Evolutionary conservation across 2,797 vertebrate species (phyloP).

Genomic region (Neosilurus mollespiculum): DNA sequence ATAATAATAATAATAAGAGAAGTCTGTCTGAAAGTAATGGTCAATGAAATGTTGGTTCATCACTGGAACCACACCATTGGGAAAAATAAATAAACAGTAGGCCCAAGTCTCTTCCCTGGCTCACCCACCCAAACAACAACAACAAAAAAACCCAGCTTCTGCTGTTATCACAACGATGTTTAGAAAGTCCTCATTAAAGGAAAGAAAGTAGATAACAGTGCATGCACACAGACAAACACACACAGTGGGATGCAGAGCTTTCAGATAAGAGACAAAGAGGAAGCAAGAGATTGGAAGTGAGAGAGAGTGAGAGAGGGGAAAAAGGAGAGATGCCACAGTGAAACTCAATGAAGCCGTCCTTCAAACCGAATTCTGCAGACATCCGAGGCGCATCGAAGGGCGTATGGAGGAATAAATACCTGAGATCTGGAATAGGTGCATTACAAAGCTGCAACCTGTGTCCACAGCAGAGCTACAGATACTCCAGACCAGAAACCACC

Average conservation of each 20-base stretch:
- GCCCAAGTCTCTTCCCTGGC: constrained; percentile 66
- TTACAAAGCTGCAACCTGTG: constrained; percentile 61
- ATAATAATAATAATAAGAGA: not conserved
- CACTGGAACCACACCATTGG: constrained; percentile 65
- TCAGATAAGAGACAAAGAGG: constrained; percentile 89
- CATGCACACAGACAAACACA: constrained; percentile 45
- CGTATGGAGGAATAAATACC: constrained; percentile 72
- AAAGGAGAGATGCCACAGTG: constrained; percentile 77
- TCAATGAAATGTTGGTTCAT: constrained; percentile 67
- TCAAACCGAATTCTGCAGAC: constrained; percentile 72
- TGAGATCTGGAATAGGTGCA: constrained; percentile 56
- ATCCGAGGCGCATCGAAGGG: constrained; percentile 68
- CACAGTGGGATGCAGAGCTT: constrained; percentile 78
- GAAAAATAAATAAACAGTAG: constrained; percentile 77
- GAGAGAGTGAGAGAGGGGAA: constrained; percentile 47
- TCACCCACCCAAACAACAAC: constrained; percentile 77
- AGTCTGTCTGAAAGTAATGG: constrained; percentile 66
- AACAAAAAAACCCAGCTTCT: constrained; percentile 74
- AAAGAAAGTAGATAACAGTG: constrained; percentile 87
- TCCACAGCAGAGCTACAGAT: constrained; percentile 55
- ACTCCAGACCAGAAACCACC: constrained; percentile 57
- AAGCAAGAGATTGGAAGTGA: constrained; percentile 62
- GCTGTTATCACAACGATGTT: constrained; percentile 86
- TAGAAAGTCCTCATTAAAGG: constrained; percentile 99
- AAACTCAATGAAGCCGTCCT: constrained; percentile 75